Conservation (phyloP, 2,888 invertebrate species). For the Sinotaia quadrata region DNA sequence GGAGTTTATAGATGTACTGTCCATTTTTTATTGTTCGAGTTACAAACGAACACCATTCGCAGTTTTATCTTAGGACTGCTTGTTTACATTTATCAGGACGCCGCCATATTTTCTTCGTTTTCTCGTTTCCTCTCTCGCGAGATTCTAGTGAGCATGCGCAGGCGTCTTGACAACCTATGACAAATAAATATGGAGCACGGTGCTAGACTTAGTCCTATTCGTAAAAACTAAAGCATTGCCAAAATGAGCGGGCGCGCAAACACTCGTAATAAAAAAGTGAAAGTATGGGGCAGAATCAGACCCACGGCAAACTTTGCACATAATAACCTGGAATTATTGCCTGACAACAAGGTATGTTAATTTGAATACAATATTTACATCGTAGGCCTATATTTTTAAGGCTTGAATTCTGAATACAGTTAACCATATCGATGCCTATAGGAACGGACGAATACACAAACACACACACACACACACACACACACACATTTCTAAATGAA, state of each 20-base stretch:
- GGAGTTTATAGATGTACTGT: too few relatives aligned
- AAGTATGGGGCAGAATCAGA: constrained; percentile 69
- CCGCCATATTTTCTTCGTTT: not conserved
- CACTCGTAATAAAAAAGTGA: constrained; percentile 62
- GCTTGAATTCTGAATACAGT: too few relatives aligned
- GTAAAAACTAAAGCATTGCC: not conserved
- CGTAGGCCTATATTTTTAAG: too few relatives aligned
- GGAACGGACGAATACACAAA: too few relatives aligned
- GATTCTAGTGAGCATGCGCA: constrained; percentile 51
- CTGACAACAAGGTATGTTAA: constrained; percentile 66
- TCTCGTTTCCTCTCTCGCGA: not conserved
- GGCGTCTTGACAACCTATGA: constrained; percentile 59
- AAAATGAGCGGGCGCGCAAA: constrained; percentile 31
- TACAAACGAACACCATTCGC: too few relatives aligned
- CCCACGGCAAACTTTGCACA: constrained; percentile 70
- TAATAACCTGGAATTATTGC: constrained; percentile 66
- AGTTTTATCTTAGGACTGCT: too few relatives aligned
- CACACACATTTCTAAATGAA: too few relatives aligned
- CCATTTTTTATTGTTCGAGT: too few relatives aligned
- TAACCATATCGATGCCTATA: too few relatives aligned
- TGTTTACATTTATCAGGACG: not conserved
- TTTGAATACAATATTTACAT: too few relatives aligned
- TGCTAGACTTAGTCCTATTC: not conserved
- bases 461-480: too few relatives aligned
- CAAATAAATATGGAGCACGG: constrained; percentile 47